Conservation (phyloP, 2,113 vertebrate species). For the Pelecanus crispus region DNA sequence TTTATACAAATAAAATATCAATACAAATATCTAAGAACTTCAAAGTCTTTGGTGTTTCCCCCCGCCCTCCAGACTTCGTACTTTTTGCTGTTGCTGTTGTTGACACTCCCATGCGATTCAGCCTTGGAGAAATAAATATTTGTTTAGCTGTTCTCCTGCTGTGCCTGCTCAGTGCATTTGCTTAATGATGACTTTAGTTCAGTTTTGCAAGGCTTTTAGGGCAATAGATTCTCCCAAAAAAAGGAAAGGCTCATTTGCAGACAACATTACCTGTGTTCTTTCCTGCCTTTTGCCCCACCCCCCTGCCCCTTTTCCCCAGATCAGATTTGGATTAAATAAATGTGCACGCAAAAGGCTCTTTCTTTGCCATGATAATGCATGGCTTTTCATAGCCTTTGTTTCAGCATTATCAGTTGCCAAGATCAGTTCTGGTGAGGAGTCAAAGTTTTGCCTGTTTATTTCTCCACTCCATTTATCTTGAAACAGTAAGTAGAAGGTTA, state of each 20-base stretch:
- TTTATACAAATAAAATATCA: not conserved
- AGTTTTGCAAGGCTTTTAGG: not conserved
- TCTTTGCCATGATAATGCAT: not conserved
- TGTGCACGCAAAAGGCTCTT: not conserved
- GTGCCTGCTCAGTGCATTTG: conserved; percentile 37
- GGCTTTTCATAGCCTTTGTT: not conserved
- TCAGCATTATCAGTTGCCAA: not conserved
- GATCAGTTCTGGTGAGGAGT: not conserved
- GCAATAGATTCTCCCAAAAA: conserved; percentile 12
- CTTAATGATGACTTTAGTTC: conserved; percentile 41
- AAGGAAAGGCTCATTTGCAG: not conserved
- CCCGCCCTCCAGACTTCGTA: not conserved
- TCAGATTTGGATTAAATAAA: not conserved
- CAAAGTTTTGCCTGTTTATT: not conserved
- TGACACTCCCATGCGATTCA: conserved; percentile 1
- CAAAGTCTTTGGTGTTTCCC: not conserved
- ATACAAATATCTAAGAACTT: not conserved
- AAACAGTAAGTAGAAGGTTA: not conserved
- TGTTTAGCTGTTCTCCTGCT: conserved; percentile 58
- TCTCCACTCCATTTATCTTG: not conserved
- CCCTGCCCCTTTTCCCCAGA: fast-evolving
- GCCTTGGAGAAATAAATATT: conserved; percentile 59
- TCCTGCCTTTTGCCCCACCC: not conserved
- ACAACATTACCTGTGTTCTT: not conserved
- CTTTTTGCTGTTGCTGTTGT: conserved; percentile 6